phyloP scores from a whole-genome alignment of 2,797 vertebrate species.

The Chiloscyllium punctatum region DNA sequence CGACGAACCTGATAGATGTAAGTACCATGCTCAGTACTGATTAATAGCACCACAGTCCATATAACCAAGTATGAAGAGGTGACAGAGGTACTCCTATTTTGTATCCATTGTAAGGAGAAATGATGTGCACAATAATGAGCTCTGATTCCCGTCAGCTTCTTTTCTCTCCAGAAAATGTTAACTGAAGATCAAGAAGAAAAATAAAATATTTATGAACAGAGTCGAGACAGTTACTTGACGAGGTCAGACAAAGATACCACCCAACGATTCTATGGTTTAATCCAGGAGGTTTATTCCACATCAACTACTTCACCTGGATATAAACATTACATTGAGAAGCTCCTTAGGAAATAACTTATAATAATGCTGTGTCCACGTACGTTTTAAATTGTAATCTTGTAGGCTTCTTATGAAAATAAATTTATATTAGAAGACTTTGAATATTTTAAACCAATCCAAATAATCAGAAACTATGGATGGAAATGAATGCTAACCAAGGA shows the following conservation, averaged over 20 bases:
- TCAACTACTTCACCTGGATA: neutral
- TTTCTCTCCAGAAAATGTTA: neutral
- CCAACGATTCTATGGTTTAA: neutral
- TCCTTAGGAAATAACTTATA: neutral
- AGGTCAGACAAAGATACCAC: neutral
- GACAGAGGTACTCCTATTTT: neutral
- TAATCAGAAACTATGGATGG: neutral
- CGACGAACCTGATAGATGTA: neutral
- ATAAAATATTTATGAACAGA: neutral
- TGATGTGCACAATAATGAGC: neutral
- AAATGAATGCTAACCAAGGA: neutral
- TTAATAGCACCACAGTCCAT: neutral
- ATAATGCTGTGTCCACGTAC: neutral
- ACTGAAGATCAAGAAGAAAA: neutral
- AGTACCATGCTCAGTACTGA: neutral
- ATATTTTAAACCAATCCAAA: neutral
- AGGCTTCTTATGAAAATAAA: neutral
- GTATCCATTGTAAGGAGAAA: neutral
- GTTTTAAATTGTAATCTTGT: neutral
- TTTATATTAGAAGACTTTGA: neutral
- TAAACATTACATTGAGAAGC: neutral
- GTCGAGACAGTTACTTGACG: neutral
- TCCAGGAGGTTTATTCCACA: too few relatives aligned
- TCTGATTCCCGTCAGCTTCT: neutral
- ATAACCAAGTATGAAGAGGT: neutral